Base-by-base conservation (phyloP, 2,797 vertebrate genomes). In the Paramormyrops hopkinsi region DNA sequence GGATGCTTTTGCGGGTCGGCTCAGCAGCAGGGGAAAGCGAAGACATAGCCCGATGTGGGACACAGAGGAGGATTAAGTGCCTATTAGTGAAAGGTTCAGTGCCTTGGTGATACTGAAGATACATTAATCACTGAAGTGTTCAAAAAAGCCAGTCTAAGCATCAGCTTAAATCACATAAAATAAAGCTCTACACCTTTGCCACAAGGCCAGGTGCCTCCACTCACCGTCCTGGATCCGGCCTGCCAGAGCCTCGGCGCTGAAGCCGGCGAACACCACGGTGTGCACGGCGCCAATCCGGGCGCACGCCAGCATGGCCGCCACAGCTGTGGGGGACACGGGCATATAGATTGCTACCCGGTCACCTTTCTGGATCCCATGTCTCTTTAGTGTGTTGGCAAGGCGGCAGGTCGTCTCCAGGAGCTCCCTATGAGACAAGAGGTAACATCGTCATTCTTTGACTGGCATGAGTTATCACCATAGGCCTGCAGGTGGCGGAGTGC, bases 261-360 rank as follows among this genome's bases (percentile, higher is more conserved):
- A 99, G 19, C 98, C 98, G 7, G 98, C 98, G 19, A 99, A 99
- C 93, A 99, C 93, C 54, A 99, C 97, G 0, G 96, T 98, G 93
- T 99, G 98, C 2, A 97, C 89, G 0, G 98, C 98, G 11, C 98
- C 98, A 0, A 99, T 97, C 25, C 98, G 96, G 84, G 97, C 96
- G 2, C 98, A 99, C 50, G 98, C 98, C 95, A 99, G 94, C 98
- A 99, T 99, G 90, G 98, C 95, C 1, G 97, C 96, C 94, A 99
- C 97, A 0, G 97, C 97, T 88, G 97, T 8, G 0, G 98, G 98
- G 65, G 97, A 98, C 19, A 97, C 93, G 0, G 98, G 96, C 97
- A 99, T 97, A 91, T 99, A 99, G 94, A 99, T 96, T 92, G 98
- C 98, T 93, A 99, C 97, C 0, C 95, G 96, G 94, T 99, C 98